Percentiles rank a stretch among this genome's conserved stretches.
These are phyloP conservation scores for Caenorhabditis parvicauda DNA, from an alignment of 2,888 invertebrate genomes.

Conservation along the genomic window DNA sequence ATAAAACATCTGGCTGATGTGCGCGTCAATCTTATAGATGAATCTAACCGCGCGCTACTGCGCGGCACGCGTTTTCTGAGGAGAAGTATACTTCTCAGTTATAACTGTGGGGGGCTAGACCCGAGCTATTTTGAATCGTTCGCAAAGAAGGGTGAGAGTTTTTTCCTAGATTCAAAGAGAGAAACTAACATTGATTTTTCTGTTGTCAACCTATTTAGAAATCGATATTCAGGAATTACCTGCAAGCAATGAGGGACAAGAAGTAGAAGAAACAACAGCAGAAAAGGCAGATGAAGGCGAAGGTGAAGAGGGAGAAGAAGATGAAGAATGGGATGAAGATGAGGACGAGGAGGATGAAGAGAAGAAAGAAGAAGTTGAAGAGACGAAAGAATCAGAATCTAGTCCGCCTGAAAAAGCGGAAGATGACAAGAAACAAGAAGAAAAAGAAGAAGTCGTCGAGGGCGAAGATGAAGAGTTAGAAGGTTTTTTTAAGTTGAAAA, in stretches of 20 bases:
- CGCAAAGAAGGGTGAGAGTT: no score
- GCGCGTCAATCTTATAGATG: no score
- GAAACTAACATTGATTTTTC: not conserved
- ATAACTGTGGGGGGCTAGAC: no score
- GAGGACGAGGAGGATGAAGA: slow-evolving; percentile 16
- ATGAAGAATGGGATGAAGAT: slow-evolving; percentile 19
- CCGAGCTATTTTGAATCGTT: no score
- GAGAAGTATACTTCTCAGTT: no score
- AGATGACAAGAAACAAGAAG: not conserved
- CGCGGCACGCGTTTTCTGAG: no score
- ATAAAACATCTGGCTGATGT: no score
- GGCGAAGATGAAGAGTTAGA: not conserved
- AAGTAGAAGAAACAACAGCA: not conserved
- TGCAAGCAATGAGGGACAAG: not conserved
- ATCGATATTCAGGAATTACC: not conserved
- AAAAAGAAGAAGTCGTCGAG: not conserved
- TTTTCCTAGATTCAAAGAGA: no score
- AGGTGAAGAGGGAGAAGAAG: slow-evolving; percentile 21
- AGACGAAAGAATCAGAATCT: not conserved
- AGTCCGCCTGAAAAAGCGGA: not conserved
- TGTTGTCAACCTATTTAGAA: not conserved
- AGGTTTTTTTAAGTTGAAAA: not conserved
- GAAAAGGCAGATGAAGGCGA: slow-evolving; percentile 6
- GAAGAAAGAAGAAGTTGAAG: slow-evolving; percentile 4
- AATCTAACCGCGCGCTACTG: no score